phyloP scores from a whole-genome alignment of 2,888 invertebrate genomes.

The Rhodophaea formosa region DNA sequence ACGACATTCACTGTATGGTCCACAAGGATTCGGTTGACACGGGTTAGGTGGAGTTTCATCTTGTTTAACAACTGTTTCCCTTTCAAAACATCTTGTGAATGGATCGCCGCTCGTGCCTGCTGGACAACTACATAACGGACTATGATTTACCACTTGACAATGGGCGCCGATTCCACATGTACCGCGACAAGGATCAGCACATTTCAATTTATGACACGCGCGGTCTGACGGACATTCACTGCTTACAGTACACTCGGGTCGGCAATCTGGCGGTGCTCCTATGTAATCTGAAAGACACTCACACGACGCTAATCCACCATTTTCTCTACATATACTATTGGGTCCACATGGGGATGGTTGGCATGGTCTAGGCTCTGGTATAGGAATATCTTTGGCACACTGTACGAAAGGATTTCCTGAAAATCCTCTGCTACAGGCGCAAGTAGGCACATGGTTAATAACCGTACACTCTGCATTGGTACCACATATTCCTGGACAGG shows the following conservation, averaged over 20 bases:
- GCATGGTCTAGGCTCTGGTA: conserved; percentile 82
- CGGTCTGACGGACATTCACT: conserved; percentile 88
- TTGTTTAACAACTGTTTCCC: conserved; percentile 38
- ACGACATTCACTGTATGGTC: conserved; percentile 89
- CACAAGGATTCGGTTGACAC: conserved; percentile 90
- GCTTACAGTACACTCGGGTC: conserved; percentile 89
- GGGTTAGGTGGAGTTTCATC: conserved; percentile 68
- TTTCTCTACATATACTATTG: conserved; percentile 87
- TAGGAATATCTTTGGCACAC: conserved; percentile 54
- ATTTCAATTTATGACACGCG: conserved; percentile 89
- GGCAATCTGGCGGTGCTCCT: conserved; percentile 87
- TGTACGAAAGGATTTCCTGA: conserved; percentile 86
- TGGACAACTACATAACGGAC: conserved; percentile 89
- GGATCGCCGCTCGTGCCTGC: conserved; percentile 85
- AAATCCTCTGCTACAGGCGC: conserved; percentile 87
- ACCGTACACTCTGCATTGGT: conserved; percentile 91
- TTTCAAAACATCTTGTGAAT: conserved; percentile 77
- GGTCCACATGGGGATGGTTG: conserved; percentile 88
- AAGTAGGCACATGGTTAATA: conserved; percentile 92
- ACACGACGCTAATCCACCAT: conserved; percentile 87
- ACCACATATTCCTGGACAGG: conserved; percentile 93
- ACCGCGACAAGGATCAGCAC: conserved; percentile 88
- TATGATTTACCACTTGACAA: conserved; percentile 90
- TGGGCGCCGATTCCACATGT: conserved; percentile 86
- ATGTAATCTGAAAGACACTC: conserved; percentile 85